Conservation (phyloP, 2,113 vertebrate genomes). For the Paradisaea rubra region DNA sequence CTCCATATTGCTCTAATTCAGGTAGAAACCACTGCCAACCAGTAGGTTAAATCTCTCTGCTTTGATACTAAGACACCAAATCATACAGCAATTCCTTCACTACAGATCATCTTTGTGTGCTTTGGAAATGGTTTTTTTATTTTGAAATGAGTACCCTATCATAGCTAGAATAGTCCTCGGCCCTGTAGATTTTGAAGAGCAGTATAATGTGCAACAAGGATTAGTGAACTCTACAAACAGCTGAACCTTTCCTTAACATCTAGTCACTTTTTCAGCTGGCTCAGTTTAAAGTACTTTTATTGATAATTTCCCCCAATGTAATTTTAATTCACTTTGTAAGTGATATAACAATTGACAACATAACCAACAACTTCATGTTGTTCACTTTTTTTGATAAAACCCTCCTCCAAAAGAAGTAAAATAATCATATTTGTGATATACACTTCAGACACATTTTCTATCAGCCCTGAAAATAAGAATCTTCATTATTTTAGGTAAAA, state of each 20-base stretch:
- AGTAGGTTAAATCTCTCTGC: background rate
- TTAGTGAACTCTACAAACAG: background rate
- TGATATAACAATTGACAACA: accelerated
- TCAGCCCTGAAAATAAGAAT: background rate
- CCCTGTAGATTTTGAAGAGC: background rate
- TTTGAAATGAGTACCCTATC: background rate
- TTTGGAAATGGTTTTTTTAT: background rate
- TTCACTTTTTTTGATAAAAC: background rate
- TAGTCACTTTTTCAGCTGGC: background rate
- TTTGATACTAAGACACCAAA: background rate
- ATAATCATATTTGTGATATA: background rate
- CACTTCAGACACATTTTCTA: background rate
- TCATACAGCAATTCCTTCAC: background rate
- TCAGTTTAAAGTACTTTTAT: background rate
- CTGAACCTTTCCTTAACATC: background rate
- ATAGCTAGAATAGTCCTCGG: background rate
- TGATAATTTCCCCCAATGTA: background rate
- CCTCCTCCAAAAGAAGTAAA: background rate
- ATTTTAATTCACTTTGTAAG: background rate
- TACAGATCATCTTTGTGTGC: background rate
- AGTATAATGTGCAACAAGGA: background rate
- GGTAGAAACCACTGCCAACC: background rate
- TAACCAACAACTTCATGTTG: background rate
- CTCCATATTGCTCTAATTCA: background rate
- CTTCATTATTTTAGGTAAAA: background rate